These are phyloP conservation scores for Petromus typicus DNA, from an alignment of 2,113 vertebrate genomes.

Conservation along the genomic window DNA sequence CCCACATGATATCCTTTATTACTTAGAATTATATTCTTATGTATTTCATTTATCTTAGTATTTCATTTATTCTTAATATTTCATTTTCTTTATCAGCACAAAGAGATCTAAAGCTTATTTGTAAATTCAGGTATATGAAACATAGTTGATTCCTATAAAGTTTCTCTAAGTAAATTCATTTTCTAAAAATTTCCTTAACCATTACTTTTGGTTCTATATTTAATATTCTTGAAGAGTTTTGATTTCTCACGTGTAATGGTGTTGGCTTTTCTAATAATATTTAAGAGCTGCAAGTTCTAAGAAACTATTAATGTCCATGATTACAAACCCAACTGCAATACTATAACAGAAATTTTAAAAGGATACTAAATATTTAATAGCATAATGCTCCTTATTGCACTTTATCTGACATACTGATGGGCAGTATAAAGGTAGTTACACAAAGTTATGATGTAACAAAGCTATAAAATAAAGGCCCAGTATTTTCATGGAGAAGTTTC, in stretches of 20 bases:
- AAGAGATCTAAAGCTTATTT: background rate
- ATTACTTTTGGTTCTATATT: background rate
- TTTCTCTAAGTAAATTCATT: background rate
- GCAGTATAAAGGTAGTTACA: background rate
- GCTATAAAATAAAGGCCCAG: background rate
- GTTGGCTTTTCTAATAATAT: constrained; percentile 7
- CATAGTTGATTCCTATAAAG: background rate
- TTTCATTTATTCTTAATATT: background rate
- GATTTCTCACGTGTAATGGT: background rate
- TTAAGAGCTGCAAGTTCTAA: background rate
- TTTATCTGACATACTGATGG: background rate
- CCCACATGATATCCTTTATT: background rate
- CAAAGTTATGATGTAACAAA: background rate
- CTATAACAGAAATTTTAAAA: background rate
- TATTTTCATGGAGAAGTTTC: constrained; percentile 7
- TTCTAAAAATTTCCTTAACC: background rate
- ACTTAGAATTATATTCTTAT: background rate
- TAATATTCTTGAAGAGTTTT: constrained; percentile 1
- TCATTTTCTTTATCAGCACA: background rate
- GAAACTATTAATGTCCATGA: constrained; percentile 16
- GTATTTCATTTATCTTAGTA: background rate
- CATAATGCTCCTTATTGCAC: background rate
- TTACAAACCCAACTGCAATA: background rate
- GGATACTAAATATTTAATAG: background rate
- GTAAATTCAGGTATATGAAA: background rate